Conservation (phyloP, 2,888 invertebrate genomes). For the Nysson spinosus region DNA sequence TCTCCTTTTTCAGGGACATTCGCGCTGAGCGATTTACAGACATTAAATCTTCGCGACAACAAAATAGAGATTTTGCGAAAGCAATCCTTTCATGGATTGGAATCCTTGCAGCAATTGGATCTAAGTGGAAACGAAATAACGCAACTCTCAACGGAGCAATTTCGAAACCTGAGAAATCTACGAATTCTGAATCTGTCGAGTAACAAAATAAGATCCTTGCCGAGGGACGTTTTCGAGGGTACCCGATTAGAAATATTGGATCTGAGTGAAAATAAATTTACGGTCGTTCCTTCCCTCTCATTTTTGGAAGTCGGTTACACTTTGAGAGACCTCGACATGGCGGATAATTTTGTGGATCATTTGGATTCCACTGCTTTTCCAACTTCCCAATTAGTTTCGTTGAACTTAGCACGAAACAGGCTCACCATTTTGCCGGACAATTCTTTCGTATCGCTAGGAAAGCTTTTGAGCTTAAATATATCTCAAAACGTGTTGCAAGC, state of each 20-base stretch:
- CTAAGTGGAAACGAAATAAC: slow-evolving; percentile 87
- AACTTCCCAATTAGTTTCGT: slow-evolving; percentile 86
- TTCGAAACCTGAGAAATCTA: slow-evolving; percentile 86
- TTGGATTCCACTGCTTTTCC: slow-evolving; percentile 93
- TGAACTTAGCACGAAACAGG: slow-evolving; percentile 89
- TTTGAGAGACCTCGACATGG: slow-evolving; percentile 86
- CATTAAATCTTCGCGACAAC: slow-evolving; percentile 86
- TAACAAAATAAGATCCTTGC: slow-evolving; percentile 86
- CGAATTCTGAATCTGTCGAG: slow-evolving; percentile 85
- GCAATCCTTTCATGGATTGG: slow-evolving; percentile 87
- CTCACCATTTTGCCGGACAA: slow-evolving; percentile 92
- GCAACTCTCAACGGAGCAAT: slow-evolving; percentile 88
- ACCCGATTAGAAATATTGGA: slow-evolving; percentile 89
- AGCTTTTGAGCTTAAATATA: slow-evolving; percentile 88
- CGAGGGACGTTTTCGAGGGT: slow-evolving; percentile 88
- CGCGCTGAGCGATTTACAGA: slow-evolving; percentile 81
- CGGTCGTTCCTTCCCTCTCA: slow-evolving; percentile 88
- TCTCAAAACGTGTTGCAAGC: slow-evolving; percentile 89
- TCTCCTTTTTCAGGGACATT: slow-evolving; percentile 84
- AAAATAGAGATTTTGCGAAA: slow-evolving; percentile 85
- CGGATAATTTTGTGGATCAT: slow-evolving; percentile 89
- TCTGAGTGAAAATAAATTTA: slow-evolving; percentile 87
- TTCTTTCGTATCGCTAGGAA: slow-evolving; percentile 89
- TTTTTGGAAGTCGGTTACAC: slow-evolving; percentile 89
- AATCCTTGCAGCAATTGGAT: slow-evolving; percentile 87